phyloP scores from a whole-genome alignment of 2,797 vertebrate species.

The Podargus strigoides region DNA sequence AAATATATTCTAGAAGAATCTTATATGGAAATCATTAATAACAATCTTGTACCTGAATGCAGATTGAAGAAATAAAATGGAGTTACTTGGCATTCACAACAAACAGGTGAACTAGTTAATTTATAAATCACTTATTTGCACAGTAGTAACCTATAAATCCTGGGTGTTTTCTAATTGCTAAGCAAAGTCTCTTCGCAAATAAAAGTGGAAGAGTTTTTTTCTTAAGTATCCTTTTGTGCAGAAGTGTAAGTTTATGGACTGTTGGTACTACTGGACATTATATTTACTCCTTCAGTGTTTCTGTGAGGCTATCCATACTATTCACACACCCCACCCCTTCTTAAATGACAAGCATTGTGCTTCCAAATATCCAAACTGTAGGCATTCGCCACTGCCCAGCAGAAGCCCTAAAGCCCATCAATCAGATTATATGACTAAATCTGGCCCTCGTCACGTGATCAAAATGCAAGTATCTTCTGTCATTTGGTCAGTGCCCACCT shows the following conservation, averaged over 20 bases:
- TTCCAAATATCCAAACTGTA: not conserved
- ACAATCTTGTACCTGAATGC: not conserved
- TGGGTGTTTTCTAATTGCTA: not conserved
- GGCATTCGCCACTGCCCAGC: not conserved
- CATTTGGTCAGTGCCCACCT: not conserved
- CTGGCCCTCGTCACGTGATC: not conserved
- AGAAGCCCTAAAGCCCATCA: not conserved
- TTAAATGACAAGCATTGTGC: not conserved
- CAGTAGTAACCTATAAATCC: not conserved
- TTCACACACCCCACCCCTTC: not conserved
- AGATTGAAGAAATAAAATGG: not conserved
- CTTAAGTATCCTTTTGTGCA: not conserved
- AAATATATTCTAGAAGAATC: not conserved
- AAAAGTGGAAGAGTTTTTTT: not conserved
- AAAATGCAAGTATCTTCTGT: not conserved
- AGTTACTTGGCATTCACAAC: not conserved
- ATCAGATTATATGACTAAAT: not conserved
- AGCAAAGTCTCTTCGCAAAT: not conserved
- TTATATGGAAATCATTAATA: not conserved
- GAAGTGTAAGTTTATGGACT: not conserved
- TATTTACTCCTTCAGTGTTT: not conserved
- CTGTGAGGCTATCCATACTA: not conserved
- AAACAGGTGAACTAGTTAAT: not conserved
- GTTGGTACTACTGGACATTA: not conserved
- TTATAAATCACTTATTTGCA: not conserved